These are phyloP conservation scores for Bombylius discolor DNA, from an alignment of 2,888 invertebrate genomes.

Conservation along the genomic window DNA sequence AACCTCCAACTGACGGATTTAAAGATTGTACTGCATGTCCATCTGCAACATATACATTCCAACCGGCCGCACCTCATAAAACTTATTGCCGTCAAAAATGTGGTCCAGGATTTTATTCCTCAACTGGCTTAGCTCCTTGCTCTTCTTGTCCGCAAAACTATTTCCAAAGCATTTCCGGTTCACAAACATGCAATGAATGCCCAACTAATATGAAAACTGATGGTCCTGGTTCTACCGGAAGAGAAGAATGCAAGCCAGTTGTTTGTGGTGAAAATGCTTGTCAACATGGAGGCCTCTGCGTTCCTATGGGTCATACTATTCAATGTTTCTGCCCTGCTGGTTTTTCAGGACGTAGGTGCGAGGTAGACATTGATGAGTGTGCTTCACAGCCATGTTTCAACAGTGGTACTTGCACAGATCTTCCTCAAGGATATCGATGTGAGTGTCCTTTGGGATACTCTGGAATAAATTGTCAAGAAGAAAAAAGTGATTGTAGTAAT, in stretches of 20 bases:
- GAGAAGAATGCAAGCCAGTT: slow-evolving; percentile 77
- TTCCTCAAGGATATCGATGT: slow-evolving; percentile 85
- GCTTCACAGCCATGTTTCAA: slow-evolving; percentile 89
- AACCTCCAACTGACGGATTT: slow-evolving; percentile 80
- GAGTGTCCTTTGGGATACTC: slow-evolving; percentile 76
- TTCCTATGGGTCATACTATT: slow-evolving; percentile 76
- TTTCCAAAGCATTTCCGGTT: slow-evolving; percentile 76
- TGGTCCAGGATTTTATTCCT: slow-evolving; percentile 77
- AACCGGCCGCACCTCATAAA: slow-evolving; percentile 75
- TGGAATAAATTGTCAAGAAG: slow-evolving; percentile 91
- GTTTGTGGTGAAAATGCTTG: slow-evolving; percentile 80
- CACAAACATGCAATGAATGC: slow-evolving; percentile 78
- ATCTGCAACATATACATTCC: slow-evolving; percentile 76
- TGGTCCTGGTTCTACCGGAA: slow-evolving; percentile 60
- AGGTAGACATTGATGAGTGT: slow-evolving; percentile 91
- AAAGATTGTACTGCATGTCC: slow-evolving; percentile 91
- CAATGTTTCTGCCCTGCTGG: slow-evolving; percentile 92
- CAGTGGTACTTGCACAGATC: slow-evolving; percentile 80
- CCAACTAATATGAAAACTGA: slow-evolving; percentile 82
- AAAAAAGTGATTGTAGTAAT: slow-evolving; percentile 74
- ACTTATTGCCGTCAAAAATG: slow-evolving; percentile 81
- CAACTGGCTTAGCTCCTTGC: slow-evolving; percentile 87
- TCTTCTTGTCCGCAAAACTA: slow-evolving; percentile 84
- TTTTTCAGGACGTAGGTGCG: slow-evolving; percentile 84
- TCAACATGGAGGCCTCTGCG: slow-evolving; percentile 81